Evolutionary conservation across 2,888 invertebrate species (phyloP).

Genomic region (Neoaliturus tenellus): DNA sequence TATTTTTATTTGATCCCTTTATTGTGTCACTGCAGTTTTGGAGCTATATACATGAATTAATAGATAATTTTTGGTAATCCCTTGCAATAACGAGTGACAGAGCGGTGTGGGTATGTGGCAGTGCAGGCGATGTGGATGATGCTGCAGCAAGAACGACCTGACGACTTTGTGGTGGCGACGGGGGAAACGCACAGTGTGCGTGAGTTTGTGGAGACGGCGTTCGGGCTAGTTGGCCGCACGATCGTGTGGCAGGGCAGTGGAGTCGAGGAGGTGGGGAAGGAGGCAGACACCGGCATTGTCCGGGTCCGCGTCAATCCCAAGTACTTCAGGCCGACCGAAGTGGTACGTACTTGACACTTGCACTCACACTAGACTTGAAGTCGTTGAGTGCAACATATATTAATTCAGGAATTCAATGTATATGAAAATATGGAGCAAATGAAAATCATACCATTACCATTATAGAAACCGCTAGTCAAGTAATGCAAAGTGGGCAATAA

Average conservation of each 20-base stretch:
- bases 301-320: conserved; percentile 94
- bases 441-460: no score
- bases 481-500: no score
- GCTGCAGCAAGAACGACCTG: conserved; percentile 93
- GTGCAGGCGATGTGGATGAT: conserved; percentile 99
- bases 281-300: conserved; percentile 81
- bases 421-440: no score
- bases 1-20: no score
- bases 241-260: conserved; percentile 95
- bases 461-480: no score
- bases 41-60: no score
- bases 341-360: conserved; percentile 83
- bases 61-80: no score
- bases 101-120: conserved; percentile 11
- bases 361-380: no score
- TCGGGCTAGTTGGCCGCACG: conserved; percentile 86
- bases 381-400: no score
- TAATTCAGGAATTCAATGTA: no score
- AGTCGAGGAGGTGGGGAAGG: conserved; percentile 86
- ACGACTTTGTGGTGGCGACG: conserved; percentile 98
- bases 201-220: conserved; percentile 96
- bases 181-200: conserved; percentile 96
- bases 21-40: no score
- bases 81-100: no score
- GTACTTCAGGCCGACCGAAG: conserved; percentile 98